Evolutionary conservation across 2,888 invertebrate genomes (phyloP).

Genomic region (Drosophila macrothrix): DNA sequence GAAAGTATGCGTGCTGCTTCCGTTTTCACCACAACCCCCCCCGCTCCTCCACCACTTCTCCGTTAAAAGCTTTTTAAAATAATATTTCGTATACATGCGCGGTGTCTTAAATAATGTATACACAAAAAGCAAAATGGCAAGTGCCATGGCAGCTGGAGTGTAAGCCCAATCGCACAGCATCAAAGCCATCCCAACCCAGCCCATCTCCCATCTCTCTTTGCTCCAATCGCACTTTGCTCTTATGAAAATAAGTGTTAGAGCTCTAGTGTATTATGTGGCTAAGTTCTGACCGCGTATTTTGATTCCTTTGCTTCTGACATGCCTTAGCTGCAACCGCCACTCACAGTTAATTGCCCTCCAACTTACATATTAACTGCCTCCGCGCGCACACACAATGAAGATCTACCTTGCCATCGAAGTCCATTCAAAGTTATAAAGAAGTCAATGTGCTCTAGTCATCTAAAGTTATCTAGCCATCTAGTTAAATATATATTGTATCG

Average conservation of each 20-base stretch:
- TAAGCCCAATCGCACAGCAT: conserved; percentile 40
- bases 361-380: conserved; percentile 11
- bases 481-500: neutral
- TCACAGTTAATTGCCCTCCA: conserved; percentile 65
- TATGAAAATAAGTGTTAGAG: conserved; percentile 2
- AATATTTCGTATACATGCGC: conserved; percentile 62
- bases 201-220: neutral
- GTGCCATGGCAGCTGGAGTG: conserved; percentile 17
- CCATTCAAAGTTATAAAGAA: neutral
- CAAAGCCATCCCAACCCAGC: neutral
- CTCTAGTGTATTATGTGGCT: conserved; percentile 34
- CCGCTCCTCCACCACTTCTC: neutral
- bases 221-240: too few species aligned
- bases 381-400: conserved; percentile 10
- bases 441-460: too few species aligned
- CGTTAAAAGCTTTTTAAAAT: conserved; percentile 65
- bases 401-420: neutral
- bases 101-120: conserved; percentile 67
- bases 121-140: conserved; percentile 62
- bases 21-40: neutral
- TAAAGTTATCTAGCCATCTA: too few species aligned
- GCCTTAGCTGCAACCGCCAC: conserved; percentile 53
- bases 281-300: conserved; percentile 53
- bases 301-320: conserved; percentile 25
- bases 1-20: conserved; percentile 32